These are phyloP conservation scores for Lagopus muta DNA, from an alignment of 2,113 vertebrate species.

Conservation along the genomic window DNA sequence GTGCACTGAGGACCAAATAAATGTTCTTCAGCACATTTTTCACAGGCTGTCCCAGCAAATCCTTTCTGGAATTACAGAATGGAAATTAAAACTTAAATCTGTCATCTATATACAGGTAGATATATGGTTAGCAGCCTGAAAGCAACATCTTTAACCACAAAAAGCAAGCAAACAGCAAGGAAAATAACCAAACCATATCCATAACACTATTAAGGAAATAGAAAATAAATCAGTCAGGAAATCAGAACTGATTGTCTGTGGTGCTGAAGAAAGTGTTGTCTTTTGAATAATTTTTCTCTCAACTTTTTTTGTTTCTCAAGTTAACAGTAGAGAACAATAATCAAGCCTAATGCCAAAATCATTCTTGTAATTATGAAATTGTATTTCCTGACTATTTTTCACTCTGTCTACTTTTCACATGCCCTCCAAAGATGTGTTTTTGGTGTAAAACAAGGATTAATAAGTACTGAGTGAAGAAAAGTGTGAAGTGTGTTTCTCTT, in stretches of 20 bases:
- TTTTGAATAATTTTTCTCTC: not conserved
- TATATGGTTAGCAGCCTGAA: not conserved
- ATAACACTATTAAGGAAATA: not conserved
- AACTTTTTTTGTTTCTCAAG: not conserved
- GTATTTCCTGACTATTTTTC: not conserved
- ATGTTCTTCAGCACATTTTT: slow-evolving; percentile 82
- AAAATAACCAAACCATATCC: not conserved
- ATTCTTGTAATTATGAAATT: not conserved
- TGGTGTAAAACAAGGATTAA: not conserved
- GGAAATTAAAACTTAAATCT: not conserved
- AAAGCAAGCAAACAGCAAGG: not conserved
- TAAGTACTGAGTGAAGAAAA: not conserved
- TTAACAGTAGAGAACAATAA: not conserved
- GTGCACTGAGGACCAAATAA: slow-evolving; percentile 85
- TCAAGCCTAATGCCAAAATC: not conserved
- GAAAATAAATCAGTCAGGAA: not conserved
- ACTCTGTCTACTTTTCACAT: not conserved
- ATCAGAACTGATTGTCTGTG: not conserved
- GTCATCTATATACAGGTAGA: not conserved
- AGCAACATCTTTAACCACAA: not conserved
- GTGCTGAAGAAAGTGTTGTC: not conserved
- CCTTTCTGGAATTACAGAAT: slow-evolving; percentile 76
- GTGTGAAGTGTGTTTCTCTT: not conserved
- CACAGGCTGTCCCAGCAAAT: slow-evolving; percentile 91
- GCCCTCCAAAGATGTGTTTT: not conserved